These are phyloP conservation scores for Chrysogorgia sp. DNA, from an alignment of 92 coral and sea anemone species.

Conservation along the genomic window DNA sequence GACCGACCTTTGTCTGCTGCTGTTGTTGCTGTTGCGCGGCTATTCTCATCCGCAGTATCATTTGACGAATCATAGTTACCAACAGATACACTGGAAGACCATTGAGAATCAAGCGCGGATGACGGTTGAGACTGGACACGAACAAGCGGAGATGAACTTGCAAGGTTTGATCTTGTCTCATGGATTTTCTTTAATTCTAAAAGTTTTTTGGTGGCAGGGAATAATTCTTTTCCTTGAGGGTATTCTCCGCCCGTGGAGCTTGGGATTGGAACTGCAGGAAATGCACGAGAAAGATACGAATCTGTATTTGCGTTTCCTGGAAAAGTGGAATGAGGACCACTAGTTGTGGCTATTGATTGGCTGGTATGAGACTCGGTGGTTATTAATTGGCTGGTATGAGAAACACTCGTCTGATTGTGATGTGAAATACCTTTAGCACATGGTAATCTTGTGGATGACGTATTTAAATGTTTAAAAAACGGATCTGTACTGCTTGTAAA, in stretches of 20 bases:
- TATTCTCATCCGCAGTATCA: neutral
- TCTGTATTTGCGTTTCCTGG: neutral
- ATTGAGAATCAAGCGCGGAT: constrained; percentile 3
- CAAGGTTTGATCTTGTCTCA: constrained; percentile 3
- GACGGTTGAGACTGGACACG: constrained; percentile 10
- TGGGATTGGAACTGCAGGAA: neutral
- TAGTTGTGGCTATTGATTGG: neutral
- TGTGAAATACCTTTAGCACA: neutral
- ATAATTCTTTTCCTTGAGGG: constrained; percentile 14
- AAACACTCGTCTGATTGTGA: neutral
- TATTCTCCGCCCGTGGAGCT: neutral
- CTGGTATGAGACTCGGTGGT: neutral
- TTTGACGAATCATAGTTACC: constrained; percentile 9
- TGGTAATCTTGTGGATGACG: neutral
- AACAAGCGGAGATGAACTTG: constrained; percentile 10
- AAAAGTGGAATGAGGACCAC: neutral
- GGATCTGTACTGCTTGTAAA: neutral
- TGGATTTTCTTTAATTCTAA: constrained; percentile 45
- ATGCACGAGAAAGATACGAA: neutral
- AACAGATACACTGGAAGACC: constrained; percentile 4
- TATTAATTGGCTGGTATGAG: constrained; percentile 1
- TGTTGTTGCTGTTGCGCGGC: neutral
- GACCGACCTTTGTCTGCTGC: neutral
- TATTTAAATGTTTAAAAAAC: neutral
- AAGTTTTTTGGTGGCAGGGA: constrained; percentile 42